Base-by-base conservation (phyloP, 2,797 vertebrate genomes). In the Cottoperca gobio region DNA sequence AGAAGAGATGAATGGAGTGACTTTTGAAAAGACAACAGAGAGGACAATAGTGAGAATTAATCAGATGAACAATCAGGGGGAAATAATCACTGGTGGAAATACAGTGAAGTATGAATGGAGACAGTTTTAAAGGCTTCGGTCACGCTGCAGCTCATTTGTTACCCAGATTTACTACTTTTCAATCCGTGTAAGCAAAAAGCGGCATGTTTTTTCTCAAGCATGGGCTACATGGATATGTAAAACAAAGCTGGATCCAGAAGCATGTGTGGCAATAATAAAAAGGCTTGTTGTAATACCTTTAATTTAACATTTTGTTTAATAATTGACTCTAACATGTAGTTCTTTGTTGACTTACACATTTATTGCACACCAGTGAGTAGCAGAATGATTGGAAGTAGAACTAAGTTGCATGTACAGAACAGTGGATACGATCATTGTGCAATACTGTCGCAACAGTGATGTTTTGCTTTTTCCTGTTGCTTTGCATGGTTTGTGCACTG, bases 21-120 rank as follows among this genome's bases (percentile, higher is more conserved):
- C 19, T 33, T 65, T 54, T 28, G 61, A 26, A 11, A 40, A 40
- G 53, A 60, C 39, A 53, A 66, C 31, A 48, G 61, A 54, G 19
- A 33, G 61, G 11, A 17, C 65, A 42, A 42, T 9, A 65, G 12
- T 2, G 19, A 13, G 3, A 24, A 37, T 49, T 37, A 10, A 7
- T 50, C 23, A 19, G 24, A 64, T 59, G 23, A 24, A 52, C 6
- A 16, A 45, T 39, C 4, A 24, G 6, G 70, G 21, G 31, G 12
- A 60, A 46, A 23, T 45, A 37, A 67, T 50, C 19, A 42, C 3
- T 35, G 26, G 19, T 39, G 55, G 21, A 19, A 45, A 43, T 52
- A 12, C 53, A 33, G 6, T 3, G 37, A 12, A 40, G 9, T 16
- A 63, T 5, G 13, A 50, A 42, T 19, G 6, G 16, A 46, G 37